Evolutionary conservation across 1,140 invertebrate species (phyloP).

Genomic region (Drosophila bocki): DNA sequence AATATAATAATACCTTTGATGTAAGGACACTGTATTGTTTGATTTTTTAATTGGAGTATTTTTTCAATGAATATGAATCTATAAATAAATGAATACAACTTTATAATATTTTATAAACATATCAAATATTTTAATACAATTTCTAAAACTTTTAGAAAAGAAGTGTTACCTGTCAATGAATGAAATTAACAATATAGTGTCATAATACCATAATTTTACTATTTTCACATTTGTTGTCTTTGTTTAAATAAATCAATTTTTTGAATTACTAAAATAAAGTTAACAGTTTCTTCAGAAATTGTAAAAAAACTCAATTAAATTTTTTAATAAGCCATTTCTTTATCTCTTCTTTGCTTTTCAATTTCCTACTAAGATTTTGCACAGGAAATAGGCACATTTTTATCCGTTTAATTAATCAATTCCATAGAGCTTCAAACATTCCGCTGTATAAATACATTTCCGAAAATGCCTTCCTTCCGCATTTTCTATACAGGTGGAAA

Average conservation of each 20-base stretch:
- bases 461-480: constrained; percentile 27
- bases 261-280: not conserved
- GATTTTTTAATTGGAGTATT: too few relatives aligned
- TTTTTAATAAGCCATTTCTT: not conserved
- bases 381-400: constrained; percentile 13
- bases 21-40: not conserved
- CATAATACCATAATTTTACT: not conserved
- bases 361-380: constrained; percentile 11
- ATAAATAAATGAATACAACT: too few relatives aligned
- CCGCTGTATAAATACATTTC: constrained; percentile 36
- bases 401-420: constrained; percentile 41
- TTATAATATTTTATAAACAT: too few relatives aligned
- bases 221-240: not conserved
- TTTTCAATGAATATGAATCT: too few relatives aligned
- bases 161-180: too few relatives aligned
- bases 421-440: not conserved
- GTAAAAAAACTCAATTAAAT: not conserved
- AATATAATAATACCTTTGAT: not conserved
- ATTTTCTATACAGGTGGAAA: constrained; percentile 41
- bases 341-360: not conserved
- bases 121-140: too few relatives aligned
- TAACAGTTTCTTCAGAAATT: not conserved
- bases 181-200: not conserved
- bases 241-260: not conserved
- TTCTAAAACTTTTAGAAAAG: too few relatives aligned